These are phyloP conservation scores for Brachyhypopomus occidentalis DNA, from an alignment of 2,113 vertebrate genomes.

Conservation along the genomic window DNA sequence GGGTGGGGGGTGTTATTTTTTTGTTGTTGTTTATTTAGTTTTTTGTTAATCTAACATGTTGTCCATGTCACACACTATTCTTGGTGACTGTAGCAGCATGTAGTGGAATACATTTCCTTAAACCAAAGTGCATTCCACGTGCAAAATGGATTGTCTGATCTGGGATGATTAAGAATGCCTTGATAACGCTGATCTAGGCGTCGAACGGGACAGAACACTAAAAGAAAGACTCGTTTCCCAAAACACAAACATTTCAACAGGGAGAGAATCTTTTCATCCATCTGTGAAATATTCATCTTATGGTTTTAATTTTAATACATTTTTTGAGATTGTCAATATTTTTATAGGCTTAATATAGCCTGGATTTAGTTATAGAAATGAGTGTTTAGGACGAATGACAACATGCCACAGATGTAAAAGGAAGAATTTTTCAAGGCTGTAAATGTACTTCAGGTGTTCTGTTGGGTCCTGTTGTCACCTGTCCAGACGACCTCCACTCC, in stretches of 20 bases:
- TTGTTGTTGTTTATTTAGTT: no score
- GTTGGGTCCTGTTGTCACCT: not conserved
- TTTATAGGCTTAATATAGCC: no score
- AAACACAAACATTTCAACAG: not conserved
- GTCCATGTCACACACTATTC: not conserved
- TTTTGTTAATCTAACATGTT: not conserved
- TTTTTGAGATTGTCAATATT: not conserved
- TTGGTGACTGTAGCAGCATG: not conserved
- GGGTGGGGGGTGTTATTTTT: not conserved
- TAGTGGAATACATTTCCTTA: not conserved
- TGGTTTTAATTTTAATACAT: no score
- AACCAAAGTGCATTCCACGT: not conserved
- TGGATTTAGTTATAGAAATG: not conserved
- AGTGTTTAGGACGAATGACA: not conserved
- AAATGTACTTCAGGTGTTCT: slow-evolving; percentile 35
- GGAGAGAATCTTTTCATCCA: not conserved
- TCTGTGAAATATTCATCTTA: not conserved
- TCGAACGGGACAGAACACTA: not conserved
- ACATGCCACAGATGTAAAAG: not conserved
- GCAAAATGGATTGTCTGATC: no score
- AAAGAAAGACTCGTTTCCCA: not conserved
- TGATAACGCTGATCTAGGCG: not conserved
- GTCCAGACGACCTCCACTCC: not conserved
- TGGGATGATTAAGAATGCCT: not conserved
- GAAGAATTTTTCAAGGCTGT: slow-evolving; percentile 32